Evolutionary conservation across 1,140 invertebrate genomes (phyloP), one percentile per base, ranked within the genome.

Genomic region (Tetragonula clypearis): DNA sequence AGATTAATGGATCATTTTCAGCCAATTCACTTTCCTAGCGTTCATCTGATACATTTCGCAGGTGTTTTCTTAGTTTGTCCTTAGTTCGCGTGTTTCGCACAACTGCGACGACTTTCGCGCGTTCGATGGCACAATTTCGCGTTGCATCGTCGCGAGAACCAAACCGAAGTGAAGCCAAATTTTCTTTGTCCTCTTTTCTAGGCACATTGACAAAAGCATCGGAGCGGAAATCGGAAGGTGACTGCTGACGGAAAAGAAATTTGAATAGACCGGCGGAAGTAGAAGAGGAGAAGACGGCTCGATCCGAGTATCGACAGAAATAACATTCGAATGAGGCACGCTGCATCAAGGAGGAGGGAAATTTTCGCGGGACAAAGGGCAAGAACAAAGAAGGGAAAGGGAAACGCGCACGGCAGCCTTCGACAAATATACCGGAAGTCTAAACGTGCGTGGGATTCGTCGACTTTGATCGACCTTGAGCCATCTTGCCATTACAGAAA

Each of bases 111-210:
- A 5, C 56, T 66, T n/a, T 23, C 2, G 49, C 14, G 23, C 23
- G 19, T 79, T 55, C 12, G 30, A 49, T 68, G 60, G 68, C 53
- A 23, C 23, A 23, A 62, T 35, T 35, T 35, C n/a, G 23, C 56
- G 65, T 55, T 14, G 60, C 23, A 26, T 74, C 23, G 30, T 77
- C 41, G 19, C 35, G 35, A 30, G 30, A 30, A 30, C 35, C n/a
- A 62, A n/a, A 35, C 35, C 23, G n/a, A 2, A 26, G 12, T 23
- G 0, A 53, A 19, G 21, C n/a, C 41, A 49, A 49, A 15, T 26
- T 21, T 71, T 11, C 26, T 79, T 79, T 26, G 66, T 73, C 26
- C 19, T 79, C 21, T 19, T 58, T 81, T 75, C 21, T 35, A 80
- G 78, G 53, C 14, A 75, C 62, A 5, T 69, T 35, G 60, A 19